Conservation (phyloP, 2,888 invertebrate genomes). For the Lepidocyrtinus sp. region DNA sequence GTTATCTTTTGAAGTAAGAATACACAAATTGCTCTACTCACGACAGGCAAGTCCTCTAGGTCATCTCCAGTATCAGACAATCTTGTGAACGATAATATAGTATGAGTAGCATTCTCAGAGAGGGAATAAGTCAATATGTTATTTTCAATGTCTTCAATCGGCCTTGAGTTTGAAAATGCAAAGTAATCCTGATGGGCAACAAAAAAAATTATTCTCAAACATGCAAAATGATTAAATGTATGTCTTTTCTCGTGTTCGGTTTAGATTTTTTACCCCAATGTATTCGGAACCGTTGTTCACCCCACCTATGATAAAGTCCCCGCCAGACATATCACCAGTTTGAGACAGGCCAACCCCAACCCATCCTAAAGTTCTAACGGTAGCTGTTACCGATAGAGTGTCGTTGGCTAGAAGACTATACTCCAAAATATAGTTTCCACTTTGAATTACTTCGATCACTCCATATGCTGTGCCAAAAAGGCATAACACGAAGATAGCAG, state of each 20-base stretch:
- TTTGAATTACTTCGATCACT: slow-evolving; percentile 38
- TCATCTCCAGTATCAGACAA: slow-evolving; percentile 40
- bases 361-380: slow-evolving; percentile 35
- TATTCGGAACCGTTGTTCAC: slow-evolving; percentile 19
- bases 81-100: slow-evolving; percentile 36
- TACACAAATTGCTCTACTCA: not conserved
- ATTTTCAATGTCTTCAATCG: slow-evolving; percentile 30
- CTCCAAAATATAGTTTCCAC: slow-evolving; percentile 35
- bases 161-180: slow-evolving; percentile 20
- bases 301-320: slow-evolving; percentile 43
- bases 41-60: slow-evolving; percentile 38
- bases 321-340: slow-evolving; percentile 24
- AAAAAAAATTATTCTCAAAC: not conserved
- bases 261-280: slow-evolving; percentile 39
- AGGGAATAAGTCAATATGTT: slow-evolving; percentile 27
- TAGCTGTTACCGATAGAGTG: slow-evolving; percentile 43
- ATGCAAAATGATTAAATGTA: not conserved
- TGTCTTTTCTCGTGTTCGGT: not conserved
- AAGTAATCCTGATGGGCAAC: slow-evolving; percentile 30
- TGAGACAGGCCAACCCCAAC: slow-evolving; percentile 50
- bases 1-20: not conserved
- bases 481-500: not conserved
- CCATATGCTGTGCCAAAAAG: slow-evolving; percentile 14
- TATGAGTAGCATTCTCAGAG: slow-evolving; percentile 46
- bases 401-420: slow-evolving; percentile 31